A percentile compares a stretch with the other conserved stretches of the same genome.
Conservation (phyloP, 2,797 vertebrate species). For the Neosilurus hyrtlii region DNA sequence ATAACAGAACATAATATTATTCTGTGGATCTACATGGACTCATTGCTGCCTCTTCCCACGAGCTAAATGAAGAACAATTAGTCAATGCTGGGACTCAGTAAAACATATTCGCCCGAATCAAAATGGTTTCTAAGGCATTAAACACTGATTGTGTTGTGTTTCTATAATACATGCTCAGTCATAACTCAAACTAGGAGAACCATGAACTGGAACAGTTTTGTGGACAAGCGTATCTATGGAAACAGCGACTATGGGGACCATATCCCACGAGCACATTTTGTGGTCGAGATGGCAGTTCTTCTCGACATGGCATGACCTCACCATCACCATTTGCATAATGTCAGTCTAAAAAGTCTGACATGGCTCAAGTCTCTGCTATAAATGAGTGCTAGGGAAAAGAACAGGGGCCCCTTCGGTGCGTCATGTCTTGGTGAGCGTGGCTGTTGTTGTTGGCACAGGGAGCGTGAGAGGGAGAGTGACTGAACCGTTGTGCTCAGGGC, state of each 20-base stretch:
- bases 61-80: conserved; percentile 43
- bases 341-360: conserved; percentile 49
- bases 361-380: conserved; percentile 45
- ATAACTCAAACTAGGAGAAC: conserved; percentile 34
- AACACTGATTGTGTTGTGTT: conserved; percentile 37
- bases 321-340: conserved; percentile 52
- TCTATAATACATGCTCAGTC: conserved; percentile 40
- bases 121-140: conserved; percentile 31
- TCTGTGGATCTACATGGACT: conserved; percentile 7
- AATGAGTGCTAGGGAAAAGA: conserved; percentile 33
- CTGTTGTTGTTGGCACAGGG: conserved; percentile 56
- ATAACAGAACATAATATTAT: conserved; percentile 22
- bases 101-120: conserved; percentile 21
- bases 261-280: conserved; percentile 38
- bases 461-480: conserved; percentile 43
- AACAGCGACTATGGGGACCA: conserved; percentile 37
- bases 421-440: conserved; percentile 48
- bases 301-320: conserved; percentile 49
- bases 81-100: conserved; percentile 22
- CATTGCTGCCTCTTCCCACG: conserved; percentile 47
- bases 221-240: conserved; percentile 34
- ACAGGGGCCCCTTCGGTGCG: conserved; percentile 40
- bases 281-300: conserved; percentile 49
- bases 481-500: conserved; percentile 44
- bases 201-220: conserved; percentile 36